Base-by-base conservation (phyloP, 2,888 invertebrate genomes). In the Eremobia ochroleuca region DNA sequence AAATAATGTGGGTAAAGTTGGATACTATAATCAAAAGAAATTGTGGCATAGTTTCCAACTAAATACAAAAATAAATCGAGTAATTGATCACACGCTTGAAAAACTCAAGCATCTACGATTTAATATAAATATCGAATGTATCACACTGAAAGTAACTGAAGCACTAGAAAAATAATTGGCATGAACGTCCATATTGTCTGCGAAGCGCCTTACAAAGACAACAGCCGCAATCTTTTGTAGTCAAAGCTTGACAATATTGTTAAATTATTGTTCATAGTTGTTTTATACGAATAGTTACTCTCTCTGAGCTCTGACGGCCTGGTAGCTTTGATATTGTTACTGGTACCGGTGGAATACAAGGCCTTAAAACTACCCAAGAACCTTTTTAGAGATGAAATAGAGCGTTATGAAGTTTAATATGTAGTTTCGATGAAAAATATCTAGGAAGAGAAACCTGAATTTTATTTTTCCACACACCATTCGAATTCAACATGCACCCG, bases 101-200 rank as follows among this genome's bases (percentile, higher is more conserved):
- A 65, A 65, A 37, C 31, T 52, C 58, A 46, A 74, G 58, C 37
- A 40, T 65, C 18, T 43, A 43, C 34, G 5, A 58, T 72, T 69
- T 73, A 4, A 62, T 59, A 82, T 73, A 72, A 52, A 73, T 61
- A 85, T 69, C 49, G 40, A 71, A 6, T 78, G 31, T 46, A 62
- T 65, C 70, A 70, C 25, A 61, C 46, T 68, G 70, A 73, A 78
- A 68, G 28, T 71, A 67, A 77, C 73, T 66, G 73, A 74, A 67
- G 82, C 69, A 64, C 37, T 86, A 81, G 81, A 85, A 90, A 91
- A 89, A 90, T 92, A 92, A 92, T 92, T 91, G 91, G 89, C 86
- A 89, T 82, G 88, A 85, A 85, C 77, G 76, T 75, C 52, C 64
- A 73, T 73, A 76, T 68, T 68, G 62, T 84, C 68, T 74, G 76